Evolutionary conservation across 1,140 invertebrate genomes (phyloP).

Genomic region (Solenopsis fugax): DNA sequence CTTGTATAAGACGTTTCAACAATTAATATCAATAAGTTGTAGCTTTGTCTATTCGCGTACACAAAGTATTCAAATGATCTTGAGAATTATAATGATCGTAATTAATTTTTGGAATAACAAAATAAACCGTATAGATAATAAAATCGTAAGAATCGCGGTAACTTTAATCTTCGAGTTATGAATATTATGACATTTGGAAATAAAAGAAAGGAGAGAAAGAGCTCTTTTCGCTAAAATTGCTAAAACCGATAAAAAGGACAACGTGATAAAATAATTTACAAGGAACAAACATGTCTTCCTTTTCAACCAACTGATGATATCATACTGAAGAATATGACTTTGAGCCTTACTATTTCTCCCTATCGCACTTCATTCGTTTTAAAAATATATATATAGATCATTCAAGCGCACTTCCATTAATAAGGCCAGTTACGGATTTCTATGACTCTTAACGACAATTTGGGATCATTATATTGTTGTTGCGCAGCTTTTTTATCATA

Average conservation of each 20-base stretch:
- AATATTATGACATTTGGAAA: not conserved
- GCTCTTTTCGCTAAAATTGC: not conserved
- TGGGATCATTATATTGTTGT: no score
- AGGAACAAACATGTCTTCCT: not conserved
- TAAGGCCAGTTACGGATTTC: not conserved
- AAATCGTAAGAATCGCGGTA: not conserved
- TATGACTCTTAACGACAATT: no score
- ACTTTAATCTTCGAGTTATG: not conserved
- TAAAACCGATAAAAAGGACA: not conserved
- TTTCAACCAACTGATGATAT: conserved; percentile 13
- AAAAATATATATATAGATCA: not conserved
- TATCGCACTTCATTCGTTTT: not conserved
- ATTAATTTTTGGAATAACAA: not conserved
- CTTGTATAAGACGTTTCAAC: conserved; percentile 42
- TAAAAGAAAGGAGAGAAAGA: not conserved
- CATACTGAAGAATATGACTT: not conserved
- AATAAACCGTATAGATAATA: not conserved
- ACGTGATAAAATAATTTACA: not conserved
- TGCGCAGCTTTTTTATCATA: no score
- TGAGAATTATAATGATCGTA: not conserved
- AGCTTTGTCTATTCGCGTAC: not conserved
- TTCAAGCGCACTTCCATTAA: not conserved
- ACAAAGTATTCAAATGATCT: not conserved
- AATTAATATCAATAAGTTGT: conserved; percentile 26
- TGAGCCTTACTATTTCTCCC: not conserved